These are phyloP conservation scores for Onchidella celtica DNA, from an alignment of 2,888 invertebrate species.

Conservation along the genomic window DNA sequence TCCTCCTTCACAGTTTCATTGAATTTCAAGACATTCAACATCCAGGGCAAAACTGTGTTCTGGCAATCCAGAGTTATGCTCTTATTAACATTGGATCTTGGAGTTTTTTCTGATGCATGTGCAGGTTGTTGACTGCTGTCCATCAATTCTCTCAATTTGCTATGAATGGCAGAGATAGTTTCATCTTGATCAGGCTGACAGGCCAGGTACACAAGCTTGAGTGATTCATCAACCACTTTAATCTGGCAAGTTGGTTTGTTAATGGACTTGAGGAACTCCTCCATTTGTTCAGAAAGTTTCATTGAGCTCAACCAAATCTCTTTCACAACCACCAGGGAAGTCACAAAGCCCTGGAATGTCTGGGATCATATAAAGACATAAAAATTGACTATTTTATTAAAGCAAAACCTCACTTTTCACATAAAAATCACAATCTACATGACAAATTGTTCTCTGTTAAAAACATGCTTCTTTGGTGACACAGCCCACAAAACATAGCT, in stretches of 20 bases:
- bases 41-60: neutral
- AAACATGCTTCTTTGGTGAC: too few relatives aligned
- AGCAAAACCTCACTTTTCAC: too few relatives aligned
- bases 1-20: neutral
- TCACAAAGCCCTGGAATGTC: constrained; percentile 10
- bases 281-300: neutral
- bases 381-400: too few relatives aligned
- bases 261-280: neutral
- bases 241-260: neutral
- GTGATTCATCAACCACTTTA: neutral
- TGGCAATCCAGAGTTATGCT: neutral
- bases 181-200: constrained; percentile 1
- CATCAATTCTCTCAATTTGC: too few relatives aligned
- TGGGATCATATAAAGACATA: neutral
- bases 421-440: too few relatives aligned
- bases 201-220: constrained; percentile 13
- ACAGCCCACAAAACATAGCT: too few relatives aligned
- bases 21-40: constrained; percentile 19
- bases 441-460: too few relatives aligned
- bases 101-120: too few relatives aligned
- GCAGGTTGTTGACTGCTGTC: too few relatives aligned
- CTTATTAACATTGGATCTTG: too few relatives aligned
- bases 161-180: neutral
- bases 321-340: constrained; percentile 1
- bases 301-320: neutral